These are phyloP conservation scores for Artemisiospiza belli DNA, from an alignment of 2,113 vertebrate species.

Conservation along the genomic window DNA sequence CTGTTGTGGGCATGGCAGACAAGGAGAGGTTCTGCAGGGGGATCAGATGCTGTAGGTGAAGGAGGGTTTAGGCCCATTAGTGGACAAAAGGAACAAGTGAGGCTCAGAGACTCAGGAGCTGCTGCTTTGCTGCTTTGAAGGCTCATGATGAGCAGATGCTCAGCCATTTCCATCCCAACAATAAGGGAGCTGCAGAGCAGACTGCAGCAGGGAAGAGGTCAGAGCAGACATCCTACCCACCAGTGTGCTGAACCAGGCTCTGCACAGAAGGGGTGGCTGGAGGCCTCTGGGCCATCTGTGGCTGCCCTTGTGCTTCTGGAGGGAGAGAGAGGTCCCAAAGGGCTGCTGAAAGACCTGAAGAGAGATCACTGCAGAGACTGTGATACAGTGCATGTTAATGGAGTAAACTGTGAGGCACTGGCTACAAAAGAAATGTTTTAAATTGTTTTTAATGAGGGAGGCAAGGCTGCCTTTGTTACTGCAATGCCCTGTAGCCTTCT, in stretches of 20 bases:
- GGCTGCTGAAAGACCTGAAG: neutral
- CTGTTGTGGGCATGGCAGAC: neutral
- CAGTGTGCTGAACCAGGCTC: neutral
- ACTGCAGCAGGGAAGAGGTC: neutral
- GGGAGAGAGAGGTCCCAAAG: neutral
- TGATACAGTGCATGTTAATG: rapidly evolving
- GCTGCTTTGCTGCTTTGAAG: neutral
- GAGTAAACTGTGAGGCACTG: neutral
- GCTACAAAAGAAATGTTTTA: neutral
- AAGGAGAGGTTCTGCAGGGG: neutral
- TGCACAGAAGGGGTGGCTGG: neutral
- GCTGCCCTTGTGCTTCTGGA: neutral
- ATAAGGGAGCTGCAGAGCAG: neutral
- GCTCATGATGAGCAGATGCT: neutral
- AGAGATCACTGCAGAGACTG: neutral
- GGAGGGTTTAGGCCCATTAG: neutral
- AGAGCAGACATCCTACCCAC: neutral
- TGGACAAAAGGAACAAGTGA: neutral
- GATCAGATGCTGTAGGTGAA: neutral
- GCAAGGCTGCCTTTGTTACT: neutral
- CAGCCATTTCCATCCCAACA: neutral
- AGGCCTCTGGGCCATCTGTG: neutral
- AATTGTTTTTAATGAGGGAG: slow-evolving; percentile 5
- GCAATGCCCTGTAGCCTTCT: neutral
- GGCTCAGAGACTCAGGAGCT: neutral